phyloP scores from a whole-genome alignment of 1,140 invertebrate species.

The Heliconius melpomene region DNA sequence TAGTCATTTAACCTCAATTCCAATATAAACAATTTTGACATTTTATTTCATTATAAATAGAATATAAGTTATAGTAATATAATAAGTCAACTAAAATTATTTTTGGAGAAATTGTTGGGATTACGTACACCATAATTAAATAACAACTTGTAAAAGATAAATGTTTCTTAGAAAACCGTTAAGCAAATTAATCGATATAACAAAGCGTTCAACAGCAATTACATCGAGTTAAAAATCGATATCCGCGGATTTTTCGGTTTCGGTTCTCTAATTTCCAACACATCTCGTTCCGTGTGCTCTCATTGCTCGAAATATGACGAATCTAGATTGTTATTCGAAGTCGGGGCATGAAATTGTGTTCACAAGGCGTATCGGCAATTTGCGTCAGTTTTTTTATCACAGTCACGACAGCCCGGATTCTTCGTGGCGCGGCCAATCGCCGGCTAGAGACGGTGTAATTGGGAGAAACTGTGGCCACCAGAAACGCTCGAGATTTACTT shows the following conservation, averaged over 20 bases:
- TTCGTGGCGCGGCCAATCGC: slow-evolving; percentile 71
- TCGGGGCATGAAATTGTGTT: slow-evolving; percentile 78
- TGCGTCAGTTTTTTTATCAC: slow-evolving; percentile 79
- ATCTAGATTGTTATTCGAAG: slow-evolving; percentile 71
- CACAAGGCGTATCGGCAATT: slow-evolving; percentile 79
- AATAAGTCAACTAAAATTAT: not conserved
- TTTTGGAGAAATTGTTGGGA: not conserved
- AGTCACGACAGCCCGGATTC: slow-evolving; percentile 78
- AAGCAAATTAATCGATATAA: slow-evolving; percentile 44
- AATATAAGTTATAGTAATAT: not conserved
- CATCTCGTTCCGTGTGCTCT: slow-evolving; percentile 55
- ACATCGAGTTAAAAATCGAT: slow-evolving; percentile 52
- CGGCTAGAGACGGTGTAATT: slow-evolving; percentile 76
- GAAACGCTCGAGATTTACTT: slow-evolving; percentile 67
- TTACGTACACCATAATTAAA: not conserved
- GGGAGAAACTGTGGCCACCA: slow-evolving; percentile 75
- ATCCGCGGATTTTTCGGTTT: slow-evolving; percentile 43
- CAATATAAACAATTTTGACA: no score
- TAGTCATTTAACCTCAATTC: slow-evolving; percentile 17
- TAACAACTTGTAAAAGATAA: not conserved
- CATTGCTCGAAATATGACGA: slow-evolving; percentile 72
- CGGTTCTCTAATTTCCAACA: slow-evolving; percentile 48
- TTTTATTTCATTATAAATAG: no score
- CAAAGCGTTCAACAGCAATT: slow-evolving; percentile 45
- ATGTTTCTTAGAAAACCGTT: slow-evolving; percentile 22